These are phyloP conservation scores for Apogon hyalosoma DNA, from an alignment of 2,797 vertebrate species.

Conservation along the genomic window DNA sequence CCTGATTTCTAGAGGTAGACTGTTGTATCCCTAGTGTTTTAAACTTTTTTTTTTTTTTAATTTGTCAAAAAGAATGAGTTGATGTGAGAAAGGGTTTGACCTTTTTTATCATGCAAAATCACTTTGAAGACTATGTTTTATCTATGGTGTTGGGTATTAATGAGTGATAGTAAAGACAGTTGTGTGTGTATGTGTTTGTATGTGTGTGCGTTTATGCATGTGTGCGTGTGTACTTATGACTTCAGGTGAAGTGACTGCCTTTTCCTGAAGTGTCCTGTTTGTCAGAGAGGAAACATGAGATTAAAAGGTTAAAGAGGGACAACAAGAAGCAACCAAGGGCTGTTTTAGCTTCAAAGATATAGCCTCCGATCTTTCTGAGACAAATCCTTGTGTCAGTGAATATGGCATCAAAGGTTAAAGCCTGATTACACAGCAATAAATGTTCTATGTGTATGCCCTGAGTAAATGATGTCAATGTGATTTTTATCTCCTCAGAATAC, in stretches of 20 bases:
- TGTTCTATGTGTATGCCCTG: slow-evolving; percentile 83
- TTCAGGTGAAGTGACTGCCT: slow-evolving; percentile 69
- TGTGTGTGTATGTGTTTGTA: slow-evolving; percentile 37
- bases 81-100: slow-evolving; percentile 67
- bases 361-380: slow-evolving; percentile 76
- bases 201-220: slow-evolving; percentile 19
- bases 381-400: slow-evolving; percentile 75
- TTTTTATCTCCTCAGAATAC: slow-evolving; percentile 71
- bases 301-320: slow-evolving; percentile 51
- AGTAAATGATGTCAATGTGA: slow-evolving; percentile 78
- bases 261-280: slow-evolving; percentile 69
- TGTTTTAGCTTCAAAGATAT: slow-evolving; percentile 83
- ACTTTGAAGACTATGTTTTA: slow-evolving; percentile 78
- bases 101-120: slow-evolving; percentile 78
- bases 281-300: slow-evolving; percentile 58
- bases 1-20: slow-evolving; percentile 74
- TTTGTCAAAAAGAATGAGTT: slow-evolving; percentile 63
- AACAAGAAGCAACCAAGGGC: slow-evolving; percentile 80
- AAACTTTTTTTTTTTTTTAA: slow-evolving; percentile 38
- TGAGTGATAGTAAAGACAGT: slow-evolving; percentile 49
- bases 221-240: slow-evolving; percentile 41
- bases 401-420: slow-evolving; percentile 78
- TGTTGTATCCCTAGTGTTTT: slow-evolving; percentile 73
- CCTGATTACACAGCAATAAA: slow-evolving; percentile 87
- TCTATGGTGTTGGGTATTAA: slow-evolving; percentile 65